Percentiles rank a stretch among this genome's conserved stretches.
phyloP scores from a whole-genome alignment of 2,888 invertebrate species.

The Papilio demoleus region DNA sequence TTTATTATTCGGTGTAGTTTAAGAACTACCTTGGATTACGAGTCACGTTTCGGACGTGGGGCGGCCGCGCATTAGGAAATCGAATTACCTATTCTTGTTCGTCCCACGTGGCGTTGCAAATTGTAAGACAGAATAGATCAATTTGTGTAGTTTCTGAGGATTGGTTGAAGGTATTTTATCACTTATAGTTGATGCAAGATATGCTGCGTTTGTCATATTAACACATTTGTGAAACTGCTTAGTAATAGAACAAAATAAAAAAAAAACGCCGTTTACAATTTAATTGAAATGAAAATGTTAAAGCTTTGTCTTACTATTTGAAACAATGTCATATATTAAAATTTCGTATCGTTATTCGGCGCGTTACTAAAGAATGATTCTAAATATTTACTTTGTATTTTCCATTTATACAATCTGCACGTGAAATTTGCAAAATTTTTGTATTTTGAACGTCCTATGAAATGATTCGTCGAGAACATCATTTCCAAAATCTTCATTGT shows the following conservation, averaged over 20 bases:
- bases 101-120: slow-evolving; percentile 22
- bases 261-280: too few relatives aligned
- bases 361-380: too few relatives aligned
- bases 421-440: not conserved
- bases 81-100: slow-evolving; percentile 20
- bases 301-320: too few relatives aligned
- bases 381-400: too few relatives aligned
- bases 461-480: not conserved
- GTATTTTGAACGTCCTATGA: not conserved
- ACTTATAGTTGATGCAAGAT: too few relatives aligned
- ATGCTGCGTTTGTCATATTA: too few relatives aligned
- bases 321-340: too few relatives aligned
- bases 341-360: too few relatives aligned
- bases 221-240: too few relatives aligned
- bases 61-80: slow-evolving; percentile 19
- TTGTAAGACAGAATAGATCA: slow-evolving; percentile 10
- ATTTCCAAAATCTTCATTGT: not conserved
- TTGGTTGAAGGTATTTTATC: not conserved
- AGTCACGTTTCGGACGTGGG: slow-evolving; percentile 17
- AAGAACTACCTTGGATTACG: slow-evolving; percentile 15
- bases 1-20: not conserved
- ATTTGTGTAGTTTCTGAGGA: not conserved
- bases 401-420: not conserved
- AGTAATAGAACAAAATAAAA: too few relatives aligned
- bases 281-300: too few relatives aligned